Evolutionary conservation across 2,888 invertebrate genomes (phyloP).

Genomic region (Xanthorhoe designata): DNA sequence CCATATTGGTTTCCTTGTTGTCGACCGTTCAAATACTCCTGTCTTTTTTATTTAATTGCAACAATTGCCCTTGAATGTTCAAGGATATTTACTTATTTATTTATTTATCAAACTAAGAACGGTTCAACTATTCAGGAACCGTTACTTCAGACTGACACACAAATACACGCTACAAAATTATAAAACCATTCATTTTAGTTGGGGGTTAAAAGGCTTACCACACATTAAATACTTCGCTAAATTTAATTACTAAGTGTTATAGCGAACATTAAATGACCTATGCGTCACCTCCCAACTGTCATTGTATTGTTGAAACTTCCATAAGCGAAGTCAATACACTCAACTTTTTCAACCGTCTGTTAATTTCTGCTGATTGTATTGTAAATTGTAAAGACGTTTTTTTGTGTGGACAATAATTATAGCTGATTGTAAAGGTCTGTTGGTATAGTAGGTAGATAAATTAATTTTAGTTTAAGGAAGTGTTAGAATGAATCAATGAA

Average conservation of each 20-base stretch:
- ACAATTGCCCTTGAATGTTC: too few relatives aligned
- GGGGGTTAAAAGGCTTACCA: too few relatives aligned
- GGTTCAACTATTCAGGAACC: too few relatives aligned
- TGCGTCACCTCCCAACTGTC: background rate
- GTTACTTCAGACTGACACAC: too few relatives aligned
- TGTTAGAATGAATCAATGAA: background rate
- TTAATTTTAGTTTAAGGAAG: background rate
- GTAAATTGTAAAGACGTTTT: constrained; percentile 2
- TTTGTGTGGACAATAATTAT: too few relatives aligned
- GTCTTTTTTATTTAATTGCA: too few relatives aligned
- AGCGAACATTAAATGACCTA: background rate
- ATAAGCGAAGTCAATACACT: background rate
- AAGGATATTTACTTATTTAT: too few relatives aligned
- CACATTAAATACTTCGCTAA: too few relatives aligned
- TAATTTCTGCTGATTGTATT: constrained; percentile 19
- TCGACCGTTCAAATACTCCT: background rate
- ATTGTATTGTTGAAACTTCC: background rate
- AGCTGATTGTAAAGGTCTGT: background rate
- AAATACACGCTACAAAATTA: too few relatives aligned
- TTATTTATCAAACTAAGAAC: too few relatives aligned
- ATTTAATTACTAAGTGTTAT: too few relatives aligned
- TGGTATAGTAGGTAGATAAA: background rate
- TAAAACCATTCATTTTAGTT: too few relatives aligned
- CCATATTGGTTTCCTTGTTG: background rate
- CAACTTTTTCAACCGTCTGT: background rate